Evolutionary conservation across 1,140 invertebrate species (phyloP), one percentile per base, ranked within the genome.

Genomic region (Galleria mellonella): DNA sequence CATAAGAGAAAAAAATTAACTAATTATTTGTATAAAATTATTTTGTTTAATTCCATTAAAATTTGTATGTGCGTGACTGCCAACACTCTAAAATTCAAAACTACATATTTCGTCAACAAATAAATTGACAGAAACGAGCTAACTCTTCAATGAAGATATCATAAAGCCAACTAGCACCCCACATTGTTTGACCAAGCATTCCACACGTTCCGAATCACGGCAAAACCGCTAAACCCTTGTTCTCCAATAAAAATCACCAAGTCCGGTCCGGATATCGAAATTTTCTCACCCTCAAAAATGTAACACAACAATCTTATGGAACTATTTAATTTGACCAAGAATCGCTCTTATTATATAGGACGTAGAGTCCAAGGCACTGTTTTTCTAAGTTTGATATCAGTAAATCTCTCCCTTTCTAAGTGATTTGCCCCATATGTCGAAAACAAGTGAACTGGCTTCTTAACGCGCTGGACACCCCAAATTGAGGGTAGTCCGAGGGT

Each of bases 251-350:
- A 81, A 79, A 78, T 81, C 68, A 71, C 69, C 63, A 48, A 62
- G 71, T 78, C 78, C 73, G 66, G 69, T 62, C 48, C 70, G 78
- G 78, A 77, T 72, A 76, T 77, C 62, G 67, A 58, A 75, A 77
- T 72, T 76, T 76, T 73, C 65, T 51, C 61, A 63, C 60, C 68
- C 69, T 60, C 61, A 58, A 70, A 72, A 72, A 73, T 70, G 64
- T 64, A 41, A 46, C 35, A 41, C 45, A 11, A 51, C 58, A 31
- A 58, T 47, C 43, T 39, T 33, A 41, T 37, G 32, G 32, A 10
- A 39, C 6, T 4, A 15, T 0, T 8, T 6, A 4, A 47, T 35
- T 15, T 33, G 42, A 11, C 0, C 43, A 5, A 70, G 56, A 51
- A 38, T 43, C 9, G 45, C 45, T 51, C 33, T 32, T 65, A 64